A percentile compares a stretch with the other conserved stretches of the same genome.
phyloP scores from a whole-genome alignment of 2,113 vertebrate species.

The Cavia porcellus region DNA sequence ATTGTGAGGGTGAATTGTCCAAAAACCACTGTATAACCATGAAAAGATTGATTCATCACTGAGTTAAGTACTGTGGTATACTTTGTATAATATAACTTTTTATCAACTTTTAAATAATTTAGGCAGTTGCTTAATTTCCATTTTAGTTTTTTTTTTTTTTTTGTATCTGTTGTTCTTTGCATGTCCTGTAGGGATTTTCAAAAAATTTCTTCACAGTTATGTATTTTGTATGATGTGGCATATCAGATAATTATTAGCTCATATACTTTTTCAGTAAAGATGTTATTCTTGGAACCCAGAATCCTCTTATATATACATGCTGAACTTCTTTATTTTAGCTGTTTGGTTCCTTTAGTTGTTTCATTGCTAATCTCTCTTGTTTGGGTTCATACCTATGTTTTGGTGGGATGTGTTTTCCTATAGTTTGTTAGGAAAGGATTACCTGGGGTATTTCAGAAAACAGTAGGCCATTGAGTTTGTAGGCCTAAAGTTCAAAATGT shows the following conservation, averaged over 20 bases:
- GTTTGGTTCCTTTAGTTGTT: not conserved
- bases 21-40: constrained; percentile 4
- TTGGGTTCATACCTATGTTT: not conserved
- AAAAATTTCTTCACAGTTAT: not conserved
- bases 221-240: not conserved
- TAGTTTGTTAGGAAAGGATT: not conserved
- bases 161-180: constrained; percentile 8
- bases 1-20: not conserved
- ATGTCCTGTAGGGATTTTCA: not conserved
- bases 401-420: not conserved
- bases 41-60: not conserved
- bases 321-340: not conserved
- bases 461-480: not conserved
- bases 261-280: not conserved
- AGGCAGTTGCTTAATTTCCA: not conserved
- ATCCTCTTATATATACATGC: not conserved
- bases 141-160: constrained; percentile 1
- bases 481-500: not conserved
- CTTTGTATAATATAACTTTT: not conserved
- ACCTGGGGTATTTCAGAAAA: not conserved
- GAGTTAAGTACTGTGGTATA: not conserved
- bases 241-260: not conserved
- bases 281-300: not conserved
- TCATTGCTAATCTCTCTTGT: not conserved
- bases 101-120: not conserved